Base-by-base conservation (phyloP, 1,140 invertebrate genomes). In the Copidosoma floridanum region DNA sequence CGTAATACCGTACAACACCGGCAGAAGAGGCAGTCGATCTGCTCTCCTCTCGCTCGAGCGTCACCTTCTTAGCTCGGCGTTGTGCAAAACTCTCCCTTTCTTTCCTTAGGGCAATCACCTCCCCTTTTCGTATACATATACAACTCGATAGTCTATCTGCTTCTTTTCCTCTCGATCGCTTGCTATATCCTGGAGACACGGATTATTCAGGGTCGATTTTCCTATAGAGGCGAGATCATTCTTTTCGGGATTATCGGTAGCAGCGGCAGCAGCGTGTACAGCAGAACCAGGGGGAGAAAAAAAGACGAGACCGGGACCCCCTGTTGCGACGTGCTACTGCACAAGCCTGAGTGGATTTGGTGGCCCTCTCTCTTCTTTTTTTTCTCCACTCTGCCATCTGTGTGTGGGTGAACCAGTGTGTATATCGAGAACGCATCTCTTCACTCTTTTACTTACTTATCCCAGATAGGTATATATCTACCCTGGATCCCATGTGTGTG, bases 21-120 rank as follows among this genome's bases (percentile, higher is more conserved):
- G 40, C 58, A 64, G 58, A 68, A 66, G 64, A 70, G 64, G 64
- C 67, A 67, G 70, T 74, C n/a, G 71, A 73, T 73, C 70, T 46
- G 12, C n/a, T 46, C 70, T 70, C 69, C 55, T 56, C 43, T 16
- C 63, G 66, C 65, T 71, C 69, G 53, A 60, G 47, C 23, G 32
- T 66, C 53, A 47, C 48, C 61, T 64, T 65, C 50, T 35, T 62
- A 29, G 57, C 57, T 58, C 48, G 26, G 41, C 62, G 57, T 51
- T 46, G n/a, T n/a, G n/a, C n/a, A n/a, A n/a, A n/a, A n/a, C 32
- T 27, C 35, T 37, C 40, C 27, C 20, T 35, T 26, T 44, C 37
- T 18, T 18, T 14, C 23, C 40, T 29, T 41, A n/a, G n/a, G n/a
- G n/a, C n/a, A n/a, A n/a, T 32, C 32, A 7, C 40, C 23, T 46